These are phyloP conservation scores for Rousettus leschenaultii DNA, from an alignment of 2,113 vertebrate species.

Conservation along the genomic window DNA sequence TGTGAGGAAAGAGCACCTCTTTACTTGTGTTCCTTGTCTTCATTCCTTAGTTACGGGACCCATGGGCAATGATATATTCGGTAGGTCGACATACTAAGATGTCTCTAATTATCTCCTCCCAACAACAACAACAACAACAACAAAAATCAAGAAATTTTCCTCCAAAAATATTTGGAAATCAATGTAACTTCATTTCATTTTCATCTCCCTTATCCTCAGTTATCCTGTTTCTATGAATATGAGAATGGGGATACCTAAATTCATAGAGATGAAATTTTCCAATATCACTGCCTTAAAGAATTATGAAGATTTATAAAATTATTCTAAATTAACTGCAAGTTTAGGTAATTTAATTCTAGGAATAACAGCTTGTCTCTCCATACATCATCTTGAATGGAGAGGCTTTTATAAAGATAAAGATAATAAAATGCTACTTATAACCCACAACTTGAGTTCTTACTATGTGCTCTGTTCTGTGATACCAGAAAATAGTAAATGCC, in stretches of 20 bases:
- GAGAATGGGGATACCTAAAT: not conserved
- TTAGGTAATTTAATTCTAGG: not conserved
- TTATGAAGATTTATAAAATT: not conserved
- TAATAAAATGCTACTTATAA: not conserved
- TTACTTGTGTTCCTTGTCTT: not conserved
- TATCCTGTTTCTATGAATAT: not conserved
- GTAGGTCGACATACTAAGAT: not conserved
- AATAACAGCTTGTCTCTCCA: not conserved
- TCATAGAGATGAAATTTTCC: not conserved
- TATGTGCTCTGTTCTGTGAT: not conserved
- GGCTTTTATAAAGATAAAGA: not conserved
- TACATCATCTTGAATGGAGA: not conserved
- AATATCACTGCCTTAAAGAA: not conserved
- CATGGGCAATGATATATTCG: not conserved
- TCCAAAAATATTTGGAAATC: not conserved
- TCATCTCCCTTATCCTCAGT: not conserved
- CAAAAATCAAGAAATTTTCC: not conserved
- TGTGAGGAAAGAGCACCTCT: not conserved
- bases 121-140: too few relatives aligned
- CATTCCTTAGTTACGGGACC: not conserved
- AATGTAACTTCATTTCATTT: not conserved
- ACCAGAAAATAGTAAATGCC: slow-evolving; percentile 16
- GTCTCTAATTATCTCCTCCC: not conserved
- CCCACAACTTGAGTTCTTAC: not conserved
- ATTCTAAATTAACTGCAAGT: not conserved